phyloP scores from a whole-genome alignment of 2,113 vertebrate genomes.

The Polypterus senegalus region DNA sequence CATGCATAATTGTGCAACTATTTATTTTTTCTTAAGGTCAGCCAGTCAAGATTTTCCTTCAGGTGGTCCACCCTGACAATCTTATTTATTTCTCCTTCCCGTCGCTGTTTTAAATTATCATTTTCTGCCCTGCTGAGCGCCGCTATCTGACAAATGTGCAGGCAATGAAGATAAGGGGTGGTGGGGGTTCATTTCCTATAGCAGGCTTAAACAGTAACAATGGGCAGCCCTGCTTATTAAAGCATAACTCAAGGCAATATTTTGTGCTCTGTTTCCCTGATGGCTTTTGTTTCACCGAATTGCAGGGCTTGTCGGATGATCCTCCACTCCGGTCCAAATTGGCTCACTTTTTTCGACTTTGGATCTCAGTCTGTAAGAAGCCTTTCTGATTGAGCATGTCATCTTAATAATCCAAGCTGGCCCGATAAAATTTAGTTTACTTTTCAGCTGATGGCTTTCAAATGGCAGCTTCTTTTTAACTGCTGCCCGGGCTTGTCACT shows the following conservation, averaged over 20 bases:
- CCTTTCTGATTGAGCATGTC: neutral
- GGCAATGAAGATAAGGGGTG: neutral
- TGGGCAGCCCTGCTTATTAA: conserved; percentile 1
- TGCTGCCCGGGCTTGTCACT: neutral
- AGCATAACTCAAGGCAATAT: conserved; percentile 1
- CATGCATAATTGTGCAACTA: neutral
- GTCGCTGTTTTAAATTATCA: neutral
- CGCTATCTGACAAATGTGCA: neutral
- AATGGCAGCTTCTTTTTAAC: neutral
- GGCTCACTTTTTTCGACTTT: neutral
- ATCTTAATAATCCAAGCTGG: conserved; percentile 1
- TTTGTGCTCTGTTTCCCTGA: neutral
- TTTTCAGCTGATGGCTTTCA: conserved; percentile 1
- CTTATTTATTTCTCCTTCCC: neutral
- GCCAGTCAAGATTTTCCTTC: neutral
- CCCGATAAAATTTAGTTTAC: neutral
- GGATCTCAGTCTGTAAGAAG: neutral
- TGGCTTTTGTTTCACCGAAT: neutral
- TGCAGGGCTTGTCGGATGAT: conserved; percentile 1
- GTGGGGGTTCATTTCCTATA: neutral
- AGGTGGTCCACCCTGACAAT: neutral
- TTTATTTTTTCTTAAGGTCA: neutral
- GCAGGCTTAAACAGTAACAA: conserved; percentile 1
- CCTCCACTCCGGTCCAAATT: conserved; percentile 1
- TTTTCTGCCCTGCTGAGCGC: conserved; percentile 6